Conservation (phyloP, 2,797 vertebrate genomes). For the Arremon brunneinucha region DNA sequence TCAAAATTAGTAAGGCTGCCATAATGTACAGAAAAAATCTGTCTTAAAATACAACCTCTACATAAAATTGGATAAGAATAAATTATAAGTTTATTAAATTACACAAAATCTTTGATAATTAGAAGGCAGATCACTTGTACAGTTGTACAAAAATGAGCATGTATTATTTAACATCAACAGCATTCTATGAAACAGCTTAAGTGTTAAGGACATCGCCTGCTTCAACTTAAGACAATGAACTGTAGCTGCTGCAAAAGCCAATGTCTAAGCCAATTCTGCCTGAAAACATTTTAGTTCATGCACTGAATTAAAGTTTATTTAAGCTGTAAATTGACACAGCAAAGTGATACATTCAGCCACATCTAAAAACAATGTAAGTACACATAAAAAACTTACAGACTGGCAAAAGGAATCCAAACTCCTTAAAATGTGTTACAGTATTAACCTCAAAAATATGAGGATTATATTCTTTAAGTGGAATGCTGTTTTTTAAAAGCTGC, state of each 20-base stretch:
- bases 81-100: neutral
- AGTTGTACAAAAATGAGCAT: neutral
- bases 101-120: neutral
- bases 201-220: neutral
- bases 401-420: neutral
- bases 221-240: neutral
- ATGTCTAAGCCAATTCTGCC: neutral
- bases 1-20: neutral
- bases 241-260: neutral
- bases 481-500: neutral
- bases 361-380: neutral
- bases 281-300: neutral
- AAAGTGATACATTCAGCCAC: neutral
- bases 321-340: neutral
- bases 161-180: neutral
- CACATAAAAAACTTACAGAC: neutral
- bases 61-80: neutral
- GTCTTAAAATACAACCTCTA: neutral
- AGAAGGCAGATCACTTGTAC: neutral
- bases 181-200: neutral
- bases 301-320: neutral
- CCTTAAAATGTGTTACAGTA: neutral
- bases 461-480: neutral
- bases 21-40: neutral
- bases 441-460: neutral